These are phyloP conservation scores for Xyrauchen texanus DNA, from an alignment of 2,113 vertebrate species.

Conservation along the genomic window DNA sequence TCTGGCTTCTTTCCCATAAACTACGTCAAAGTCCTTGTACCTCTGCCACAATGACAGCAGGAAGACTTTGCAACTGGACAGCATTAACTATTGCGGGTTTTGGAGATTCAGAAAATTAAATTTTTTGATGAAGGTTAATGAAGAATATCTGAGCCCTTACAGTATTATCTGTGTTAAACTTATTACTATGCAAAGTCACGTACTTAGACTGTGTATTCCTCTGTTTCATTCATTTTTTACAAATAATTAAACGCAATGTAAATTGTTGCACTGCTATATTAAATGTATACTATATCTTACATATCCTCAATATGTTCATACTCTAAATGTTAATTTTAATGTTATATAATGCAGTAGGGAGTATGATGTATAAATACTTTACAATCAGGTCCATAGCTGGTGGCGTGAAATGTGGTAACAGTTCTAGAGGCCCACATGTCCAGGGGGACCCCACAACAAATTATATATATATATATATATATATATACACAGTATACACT, in stretches of 20 bases:
- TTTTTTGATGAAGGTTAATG: slow-evolving; percentile 9
- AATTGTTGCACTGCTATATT: neutral
- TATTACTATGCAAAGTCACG: slow-evolving; percentile 28
- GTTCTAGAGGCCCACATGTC: too few species aligned
- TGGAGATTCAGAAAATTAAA: neutral
- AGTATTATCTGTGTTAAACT: neutral
- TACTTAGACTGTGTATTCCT: slow-evolving; percentile 2
- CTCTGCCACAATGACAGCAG: slow-evolving; percentile 79
- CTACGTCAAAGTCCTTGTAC: slow-evolving; percentile 88
- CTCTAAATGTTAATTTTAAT: neutral
- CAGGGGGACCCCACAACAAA: too few species aligned
- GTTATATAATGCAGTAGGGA: neutral
- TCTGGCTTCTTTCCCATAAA: slow-evolving; percentile 89
- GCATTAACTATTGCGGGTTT: slow-evolving; percentile 23
- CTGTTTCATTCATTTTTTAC: neutral
- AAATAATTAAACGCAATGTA: neutral
- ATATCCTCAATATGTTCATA: neutral
- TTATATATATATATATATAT: too few species aligned
- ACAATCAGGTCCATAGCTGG: too few species aligned
- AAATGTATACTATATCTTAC: slow-evolving; percentile 12
- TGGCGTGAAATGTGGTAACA: too few species aligned
- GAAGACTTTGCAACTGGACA: slow-evolving; percentile 1
- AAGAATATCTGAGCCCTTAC: slow-evolving; percentile 2
- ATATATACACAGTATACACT: too few species aligned
- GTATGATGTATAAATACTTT: too few species aligned